Evolutionary conservation across 2,888 invertebrate species (phyloP).

Genomic region (Nephrotoma guestfalica): DNA sequence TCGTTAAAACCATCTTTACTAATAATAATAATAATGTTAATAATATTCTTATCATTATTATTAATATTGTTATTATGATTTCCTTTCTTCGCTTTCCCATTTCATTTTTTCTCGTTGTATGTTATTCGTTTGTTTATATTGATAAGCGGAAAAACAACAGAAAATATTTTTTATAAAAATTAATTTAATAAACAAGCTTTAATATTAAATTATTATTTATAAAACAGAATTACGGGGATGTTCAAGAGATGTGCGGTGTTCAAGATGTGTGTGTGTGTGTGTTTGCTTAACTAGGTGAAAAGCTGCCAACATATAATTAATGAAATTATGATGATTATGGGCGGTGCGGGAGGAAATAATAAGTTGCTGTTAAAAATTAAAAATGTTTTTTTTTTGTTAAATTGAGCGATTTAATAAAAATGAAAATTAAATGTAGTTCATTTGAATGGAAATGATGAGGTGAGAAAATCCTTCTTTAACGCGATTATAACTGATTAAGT

Average conservation of each 20-base stretch:
- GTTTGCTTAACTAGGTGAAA: background rate
- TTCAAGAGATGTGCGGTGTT: background rate
- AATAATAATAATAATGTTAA: background rate
- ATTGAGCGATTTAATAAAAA: background rate
- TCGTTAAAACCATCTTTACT: background rate
- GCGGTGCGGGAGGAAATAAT: background rate
- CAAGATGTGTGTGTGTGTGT: background rate
- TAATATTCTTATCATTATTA: background rate
- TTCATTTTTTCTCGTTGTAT: background rate
- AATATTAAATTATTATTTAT: background rate
- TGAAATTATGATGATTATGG: background rate
- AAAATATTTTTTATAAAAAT: background rate
- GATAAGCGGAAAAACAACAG: background rate
- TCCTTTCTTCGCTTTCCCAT: background rate
- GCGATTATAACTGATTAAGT: background rate
- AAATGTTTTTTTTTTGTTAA: background rate
- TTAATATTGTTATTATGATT: background rate
- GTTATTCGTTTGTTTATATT: background rate
- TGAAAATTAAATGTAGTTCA: background rate
- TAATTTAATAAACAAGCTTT: background rate
- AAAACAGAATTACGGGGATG: background rate
- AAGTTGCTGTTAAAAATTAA: background rate
- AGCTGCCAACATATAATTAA: background rate
- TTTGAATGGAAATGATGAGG: background rate
- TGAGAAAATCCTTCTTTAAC: background rate